Evolutionary conservation across 2,113 vertebrate genomes (phyloP).

Genomic region (Paramormyrops kingsleyae): DNA sequence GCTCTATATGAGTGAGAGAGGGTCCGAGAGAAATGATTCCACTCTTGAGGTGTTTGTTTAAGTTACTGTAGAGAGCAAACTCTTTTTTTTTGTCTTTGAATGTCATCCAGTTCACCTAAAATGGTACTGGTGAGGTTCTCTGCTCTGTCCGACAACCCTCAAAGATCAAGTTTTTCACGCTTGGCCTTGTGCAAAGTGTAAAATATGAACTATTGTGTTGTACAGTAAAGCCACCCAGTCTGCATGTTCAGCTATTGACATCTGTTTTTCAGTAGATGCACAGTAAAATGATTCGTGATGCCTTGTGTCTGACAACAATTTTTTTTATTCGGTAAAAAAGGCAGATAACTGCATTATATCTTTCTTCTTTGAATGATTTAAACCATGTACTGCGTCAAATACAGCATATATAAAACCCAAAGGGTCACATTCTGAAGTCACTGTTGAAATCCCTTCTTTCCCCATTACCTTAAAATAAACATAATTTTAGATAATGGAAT

Average conservation of each 20-base stretch:
- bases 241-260: not conserved
- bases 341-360: not conserved
- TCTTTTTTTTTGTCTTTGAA: not conserved
- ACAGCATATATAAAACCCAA: not conserved
- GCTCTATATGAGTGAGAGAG: not conserved
- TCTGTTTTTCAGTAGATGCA: not conserved
- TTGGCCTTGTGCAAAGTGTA: not conserved
- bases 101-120: not conserved
- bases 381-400: not conserved
- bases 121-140: not conserved
- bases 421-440: not conserved
- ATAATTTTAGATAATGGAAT: not conserved
- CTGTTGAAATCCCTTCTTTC: not conserved
- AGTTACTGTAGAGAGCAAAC: not conserved
- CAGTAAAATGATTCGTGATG: not conserved
- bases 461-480: not conserved
- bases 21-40: not conserved
- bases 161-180: not conserved
- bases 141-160: not conserved
- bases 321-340: not conserved
- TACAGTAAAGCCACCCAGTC: not conserved
- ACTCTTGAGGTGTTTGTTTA: not conserved
- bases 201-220: not conserved
- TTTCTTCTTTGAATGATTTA: not conserved
- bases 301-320: not conserved